phyloP scores from a whole-genome alignment of 2,888 invertebrate genomes.

The Aporophyla lueneburgensis region DNA sequence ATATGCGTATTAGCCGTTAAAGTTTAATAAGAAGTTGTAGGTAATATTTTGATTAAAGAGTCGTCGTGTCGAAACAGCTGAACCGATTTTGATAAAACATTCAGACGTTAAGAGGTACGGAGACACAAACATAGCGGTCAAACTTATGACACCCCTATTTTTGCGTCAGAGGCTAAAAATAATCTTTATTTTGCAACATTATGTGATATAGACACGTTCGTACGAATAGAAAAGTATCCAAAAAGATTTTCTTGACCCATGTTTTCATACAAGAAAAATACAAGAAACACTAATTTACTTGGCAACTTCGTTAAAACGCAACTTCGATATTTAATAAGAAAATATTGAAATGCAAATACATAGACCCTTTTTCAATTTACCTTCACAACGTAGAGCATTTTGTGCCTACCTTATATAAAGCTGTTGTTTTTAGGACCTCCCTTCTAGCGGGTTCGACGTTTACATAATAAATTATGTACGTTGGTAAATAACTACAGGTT shows the following conservation, averaged over 20 bases:
- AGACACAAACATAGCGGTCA: no score
- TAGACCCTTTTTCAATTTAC: slow-evolving; percentile 67
- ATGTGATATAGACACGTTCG: no score
- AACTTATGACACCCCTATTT: no score
- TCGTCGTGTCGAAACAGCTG: no score
- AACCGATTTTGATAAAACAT: no score
- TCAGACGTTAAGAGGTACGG: no score
- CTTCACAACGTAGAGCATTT: slow-evolving; percentile 32
- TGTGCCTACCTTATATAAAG: slow-evolving; percentile 34
- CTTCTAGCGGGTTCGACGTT: slow-evolving; percentile 46
- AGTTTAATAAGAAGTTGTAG: no score
- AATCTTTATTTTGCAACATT: no score
- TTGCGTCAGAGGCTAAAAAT: no score
- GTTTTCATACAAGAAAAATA: neutral
- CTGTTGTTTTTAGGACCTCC: slow-evolving; percentile 50
- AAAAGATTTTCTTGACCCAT: neutral
- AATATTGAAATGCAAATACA: slow-evolving; percentile 63
- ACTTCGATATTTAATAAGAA: slow-evolving; percentile 55
- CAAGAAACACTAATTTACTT: slow-evolving; percentile 38
- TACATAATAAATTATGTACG: slow-evolving; percentile 62
- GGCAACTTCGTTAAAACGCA: slow-evolving; percentile 41
- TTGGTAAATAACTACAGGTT: slow-evolving; percentile 50
- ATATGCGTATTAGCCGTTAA: no score
- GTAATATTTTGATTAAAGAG: no score
- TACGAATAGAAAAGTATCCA: neutral